phyloP scores from a whole-genome alignment of 1,140 invertebrate species.

The Heliconius nattereri region DNA sequence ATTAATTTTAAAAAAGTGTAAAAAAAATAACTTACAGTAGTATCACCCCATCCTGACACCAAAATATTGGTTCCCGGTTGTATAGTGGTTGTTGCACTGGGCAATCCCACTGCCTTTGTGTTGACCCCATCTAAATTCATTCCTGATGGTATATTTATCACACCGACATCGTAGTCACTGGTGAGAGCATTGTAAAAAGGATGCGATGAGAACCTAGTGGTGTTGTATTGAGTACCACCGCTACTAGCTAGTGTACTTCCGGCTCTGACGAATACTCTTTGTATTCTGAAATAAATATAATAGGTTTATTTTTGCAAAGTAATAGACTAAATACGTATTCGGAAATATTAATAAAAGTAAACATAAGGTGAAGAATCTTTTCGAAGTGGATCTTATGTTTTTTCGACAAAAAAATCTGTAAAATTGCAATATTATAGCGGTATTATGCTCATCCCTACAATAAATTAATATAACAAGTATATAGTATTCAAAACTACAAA shows the following conservation, averaged over 20 bases:
- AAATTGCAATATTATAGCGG: too few relatives aligned
- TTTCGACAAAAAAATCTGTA: too few relatives aligned
- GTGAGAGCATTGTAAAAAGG: conserved; percentile 24
- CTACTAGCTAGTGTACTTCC: conserved; percentile 27
- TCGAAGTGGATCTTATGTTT: too few relatives aligned
- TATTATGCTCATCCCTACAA: too few relatives aligned
- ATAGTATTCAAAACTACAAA: too few relatives aligned
- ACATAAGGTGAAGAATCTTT: too few relatives aligned
- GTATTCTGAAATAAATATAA: background rate
- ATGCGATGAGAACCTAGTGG: conserved; percentile 11
- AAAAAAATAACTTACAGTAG: conserved; percentile 24
- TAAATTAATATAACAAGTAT: too few relatives aligned
- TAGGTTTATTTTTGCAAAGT: background rate
- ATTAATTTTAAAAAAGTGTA: too few relatives aligned
- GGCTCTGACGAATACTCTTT: conserved; percentile 17
- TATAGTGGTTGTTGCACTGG: background rate
- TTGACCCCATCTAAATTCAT: conserved; percentile 35
- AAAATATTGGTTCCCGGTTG: conserved; percentile 28
- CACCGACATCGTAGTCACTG: conserved; percentile 34
- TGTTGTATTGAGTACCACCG: conserved; percentile 33
- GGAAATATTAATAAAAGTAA: too few relatives aligned
- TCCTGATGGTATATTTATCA: conserved; percentile 22
- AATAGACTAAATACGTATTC: too few relatives aligned
- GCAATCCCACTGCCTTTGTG: conserved; percentile 23
- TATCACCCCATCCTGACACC: conserved; percentile 38